These are phyloP conservation scores for Canis aureus DNA, from an alignment of 2,113 vertebrate species.

Conservation along the genomic window DNA sequence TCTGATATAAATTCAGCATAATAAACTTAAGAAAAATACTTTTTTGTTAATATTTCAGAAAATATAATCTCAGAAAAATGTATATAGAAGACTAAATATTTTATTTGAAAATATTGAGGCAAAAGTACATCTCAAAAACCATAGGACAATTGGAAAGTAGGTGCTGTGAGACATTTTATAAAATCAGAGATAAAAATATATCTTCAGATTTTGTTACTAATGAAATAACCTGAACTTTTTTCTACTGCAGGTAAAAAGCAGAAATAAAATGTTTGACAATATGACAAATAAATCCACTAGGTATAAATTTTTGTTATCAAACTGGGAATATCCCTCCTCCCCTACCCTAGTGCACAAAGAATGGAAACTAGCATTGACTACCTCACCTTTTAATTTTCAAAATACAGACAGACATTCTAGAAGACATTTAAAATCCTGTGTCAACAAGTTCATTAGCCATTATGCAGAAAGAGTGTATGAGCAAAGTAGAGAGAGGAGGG, in stretches of 20 bases:
- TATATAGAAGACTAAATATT: not conserved
- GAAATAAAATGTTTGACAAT: not conserved
- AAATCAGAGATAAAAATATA: not conserved
- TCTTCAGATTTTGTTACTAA: not conserved
- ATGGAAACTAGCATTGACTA: not conserved
- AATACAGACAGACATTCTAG: not conserved
- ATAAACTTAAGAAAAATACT: conserved; percentile 23
- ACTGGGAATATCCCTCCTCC: not conserved
- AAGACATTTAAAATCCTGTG: not conserved
- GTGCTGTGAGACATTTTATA: not conserved
- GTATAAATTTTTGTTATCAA: conserved; percentile 26
- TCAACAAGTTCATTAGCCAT: not conserved
- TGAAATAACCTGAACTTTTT: not conserved
- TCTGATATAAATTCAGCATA: not conserved
- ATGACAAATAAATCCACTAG: not conserved
- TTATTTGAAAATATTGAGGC: conserved; percentile 35
- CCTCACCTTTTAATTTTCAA: conserved; percentile 47
- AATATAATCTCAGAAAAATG: not conserved
- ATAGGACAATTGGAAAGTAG: not conserved
- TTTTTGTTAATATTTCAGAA: not conserved
- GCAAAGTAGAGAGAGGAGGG: not conserved
- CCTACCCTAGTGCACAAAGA: not conserved
- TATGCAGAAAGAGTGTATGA: not conserved
- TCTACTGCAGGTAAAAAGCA: not conserved
- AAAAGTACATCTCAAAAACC: not conserved